Base-by-base conservation (phyloP, 2,797 vertebrate genomes). In the Orientallactaga sibirica region DNA sequence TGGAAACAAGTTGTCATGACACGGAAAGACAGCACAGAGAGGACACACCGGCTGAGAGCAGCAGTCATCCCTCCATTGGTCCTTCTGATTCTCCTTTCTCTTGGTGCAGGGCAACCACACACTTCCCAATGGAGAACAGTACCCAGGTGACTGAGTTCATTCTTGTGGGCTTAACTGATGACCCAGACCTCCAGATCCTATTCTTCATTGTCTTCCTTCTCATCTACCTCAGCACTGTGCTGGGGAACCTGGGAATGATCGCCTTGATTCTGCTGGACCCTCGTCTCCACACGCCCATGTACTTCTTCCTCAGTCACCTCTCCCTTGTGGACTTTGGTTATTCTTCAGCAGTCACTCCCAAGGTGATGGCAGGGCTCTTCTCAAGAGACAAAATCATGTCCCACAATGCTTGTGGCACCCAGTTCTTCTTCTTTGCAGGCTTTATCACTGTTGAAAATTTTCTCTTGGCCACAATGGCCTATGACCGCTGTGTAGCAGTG, bases 311-410 rank as follows among this genome's bases (percentile, higher is more conserved):
- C 87, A 91, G 84, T n/a, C 88, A 83, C 20, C 87, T 96, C 6
- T 95, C 90, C 55, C 68, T 96, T n/a, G 81, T 83, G 37, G 95
- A 96, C 83, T 77, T 94, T 9, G 96, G 88, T 52, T 97, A 92
- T 33, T 96, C 95, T 18, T 95, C 95, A 52, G 64, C 82, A 43
- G 41, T 96, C 64, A 95, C 94, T 76, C 94, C 95, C 61, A 94
- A 93, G 29, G 86, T 95, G 20, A 93, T 96, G 43, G 33, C 55
- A 66, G 86, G 79, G 5, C 91, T 95, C 43, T 83, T 95, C 48
- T 29, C 8, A 62, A 48, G 67, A 92, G 83, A 93, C 37, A 90
- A 88, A 11, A 1, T 41, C 55, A 92, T 95, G 12, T 52, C 91
- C 20, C 81, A 93, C 52, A 37, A 71, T 37, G 64, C 70, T 5